Evolutionary conservation across 2,888 invertebrate species (phyloP).

Genomic region (Branchipolynoe longqiensis): DNA sequence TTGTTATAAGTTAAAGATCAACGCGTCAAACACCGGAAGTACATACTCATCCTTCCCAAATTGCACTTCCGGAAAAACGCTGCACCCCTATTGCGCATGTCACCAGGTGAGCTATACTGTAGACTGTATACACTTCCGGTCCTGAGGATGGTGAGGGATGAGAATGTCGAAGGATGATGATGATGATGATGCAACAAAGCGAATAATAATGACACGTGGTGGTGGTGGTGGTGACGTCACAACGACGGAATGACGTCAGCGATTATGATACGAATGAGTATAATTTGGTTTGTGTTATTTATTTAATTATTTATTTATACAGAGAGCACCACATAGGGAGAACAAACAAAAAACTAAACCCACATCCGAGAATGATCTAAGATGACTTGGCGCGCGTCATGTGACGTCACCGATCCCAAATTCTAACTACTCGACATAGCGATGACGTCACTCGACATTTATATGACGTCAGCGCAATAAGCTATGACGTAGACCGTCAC

Average conservation of each 20-base stretch:
- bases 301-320: no score
- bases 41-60: no score
- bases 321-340: slow-evolving; percentile 56
- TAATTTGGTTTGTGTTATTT: no score
- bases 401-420: no score
- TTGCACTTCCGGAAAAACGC: not conserved
- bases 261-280: slow-evolving; percentile 10
- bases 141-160: no score
- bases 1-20: not conserved
- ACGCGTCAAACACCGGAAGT: not conserved
- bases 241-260: slow-evolving; percentile 20
- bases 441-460: not conserved
- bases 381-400: not conserved
- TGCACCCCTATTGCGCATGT: slow-evolving; percentile 9
- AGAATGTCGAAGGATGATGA: not conserved
- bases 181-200: slow-evolving; percentile 6
- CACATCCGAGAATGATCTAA: slow-evolving; percentile 38
- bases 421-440: no score
- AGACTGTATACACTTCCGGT: slow-evolving; percentile 18
- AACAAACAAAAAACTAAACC: no score
- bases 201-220: no score
- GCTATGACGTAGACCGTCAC: slow-evolving; percentile 30
- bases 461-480: slow-evolving; percentile 29
- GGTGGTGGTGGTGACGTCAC: not conserved
- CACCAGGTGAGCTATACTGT: no score